Conservation (phyloP, 1,140 invertebrate species). For the Acromyrmex echinatior region DNA sequence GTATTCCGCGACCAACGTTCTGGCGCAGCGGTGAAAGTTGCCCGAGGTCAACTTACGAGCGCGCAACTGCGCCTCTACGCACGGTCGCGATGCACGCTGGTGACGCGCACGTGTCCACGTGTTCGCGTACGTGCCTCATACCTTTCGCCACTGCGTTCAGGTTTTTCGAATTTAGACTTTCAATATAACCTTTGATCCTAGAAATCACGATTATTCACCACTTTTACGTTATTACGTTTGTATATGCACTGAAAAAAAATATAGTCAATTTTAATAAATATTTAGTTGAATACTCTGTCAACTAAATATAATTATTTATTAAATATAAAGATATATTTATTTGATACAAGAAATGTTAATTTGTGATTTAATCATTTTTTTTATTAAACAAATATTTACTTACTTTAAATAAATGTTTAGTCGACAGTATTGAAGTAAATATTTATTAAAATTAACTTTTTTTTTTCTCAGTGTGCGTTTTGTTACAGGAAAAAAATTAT, state of each 20-base stretch:
- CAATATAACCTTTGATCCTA: background rate
- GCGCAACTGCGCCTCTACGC: conserved; percentile 42
- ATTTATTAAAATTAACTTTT: too few species aligned
- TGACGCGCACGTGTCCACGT: conserved; percentile 39
- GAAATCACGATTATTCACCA: background rate
- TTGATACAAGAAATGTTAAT: too few species aligned
- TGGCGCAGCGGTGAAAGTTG: conserved; percentile 83
- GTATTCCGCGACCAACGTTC: conserved; percentile 63
- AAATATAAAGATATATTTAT: too few species aligned
- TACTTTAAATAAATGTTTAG: too few species aligned
- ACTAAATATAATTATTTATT: too few species aligned
- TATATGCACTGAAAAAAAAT: background rate
- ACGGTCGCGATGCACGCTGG: conserved; percentile 1
- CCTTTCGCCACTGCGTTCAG: background rate
- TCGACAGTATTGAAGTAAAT: too few species aligned
- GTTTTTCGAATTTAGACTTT: background rate
- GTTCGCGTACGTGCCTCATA: conserved; percentile 15
- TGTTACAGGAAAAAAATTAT: background rate
- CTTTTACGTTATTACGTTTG: background rate
- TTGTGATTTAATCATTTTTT: too few species aligned
- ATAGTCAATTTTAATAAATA: too few species aligned
- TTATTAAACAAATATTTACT: too few species aligned
- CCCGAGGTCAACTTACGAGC: conserved; percentile 82
- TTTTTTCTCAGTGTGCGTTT: background rate
- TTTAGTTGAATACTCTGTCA: too few species aligned